A percentile compares a stretch with the other conserved stretches of the same genome.
phyloP scores from a whole-genome alignment of 2,113 vertebrate species.

The Hymenochirus boettgeri region DNA sequence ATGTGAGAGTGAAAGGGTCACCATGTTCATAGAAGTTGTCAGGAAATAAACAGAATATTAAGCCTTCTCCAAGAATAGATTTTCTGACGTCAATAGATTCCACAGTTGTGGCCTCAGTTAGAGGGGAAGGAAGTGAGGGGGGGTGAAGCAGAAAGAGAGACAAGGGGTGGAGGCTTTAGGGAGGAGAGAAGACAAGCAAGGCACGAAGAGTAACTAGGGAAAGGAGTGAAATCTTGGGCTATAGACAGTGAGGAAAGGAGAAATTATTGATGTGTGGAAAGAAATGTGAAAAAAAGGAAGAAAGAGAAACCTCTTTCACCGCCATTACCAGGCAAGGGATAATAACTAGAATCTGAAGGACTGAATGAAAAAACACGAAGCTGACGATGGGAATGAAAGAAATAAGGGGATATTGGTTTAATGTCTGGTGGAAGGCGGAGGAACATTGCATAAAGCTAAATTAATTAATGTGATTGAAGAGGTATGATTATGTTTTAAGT shows the following conservation, averaged over 20 bases:
- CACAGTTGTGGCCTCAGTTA: slow-evolving; percentile 37
- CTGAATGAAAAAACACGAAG: neutral
- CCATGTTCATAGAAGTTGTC: slow-evolving; percentile 37
- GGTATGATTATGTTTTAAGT: no score
- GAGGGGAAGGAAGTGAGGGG: slow-evolving; percentile 32
- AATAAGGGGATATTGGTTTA: neutral
- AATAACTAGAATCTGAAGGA: neutral
- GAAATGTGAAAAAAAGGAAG: no score
- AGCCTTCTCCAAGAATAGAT: slow-evolving; percentile 33
- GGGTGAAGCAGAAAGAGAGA: neutral
- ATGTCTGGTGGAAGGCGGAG: neutral
- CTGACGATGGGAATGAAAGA: neutral
- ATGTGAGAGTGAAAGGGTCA: slow-evolving; percentile 28
- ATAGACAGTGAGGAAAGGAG: slow-evolving; percentile 3
- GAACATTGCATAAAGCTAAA: neutral
- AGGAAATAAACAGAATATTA: slow-evolving; percentile 39
- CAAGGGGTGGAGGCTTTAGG: neutral
- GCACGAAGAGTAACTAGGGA: neutral
- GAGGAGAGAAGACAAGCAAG: neutral
- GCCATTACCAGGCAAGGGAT: no score
- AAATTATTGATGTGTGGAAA: neutral
- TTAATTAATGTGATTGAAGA: neutral
- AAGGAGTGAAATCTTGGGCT: neutral
- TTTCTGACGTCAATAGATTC: slow-evolving; percentile 38
- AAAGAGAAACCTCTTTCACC: no score